Base-by-base conservation (phyloP, 1,140 invertebrate genomes). In the Zophobas atratus region DNA sequence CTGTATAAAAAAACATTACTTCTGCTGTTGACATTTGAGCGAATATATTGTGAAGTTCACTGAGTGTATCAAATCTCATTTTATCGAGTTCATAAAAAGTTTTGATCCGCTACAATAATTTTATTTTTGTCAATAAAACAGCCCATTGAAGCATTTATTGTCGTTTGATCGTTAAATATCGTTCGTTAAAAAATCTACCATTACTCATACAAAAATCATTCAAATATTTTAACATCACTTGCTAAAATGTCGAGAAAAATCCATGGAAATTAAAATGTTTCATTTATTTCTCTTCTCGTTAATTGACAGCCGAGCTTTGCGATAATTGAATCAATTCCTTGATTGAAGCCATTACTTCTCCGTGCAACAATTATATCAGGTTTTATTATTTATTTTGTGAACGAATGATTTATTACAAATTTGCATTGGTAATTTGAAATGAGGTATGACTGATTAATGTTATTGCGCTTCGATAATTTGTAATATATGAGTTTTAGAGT, bases 301-400 rank as follows among this genome's bases (percentile, higher is more conserved):
- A 67, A 67, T 67, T 67, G 60, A 67, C 60, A 67, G 39, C 2
- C 60, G 60, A 67, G 60, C 39, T 32, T 67, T 43, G 39, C 60
- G 35, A 55, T 55, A 67, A 67, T 67, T 67, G 36, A 67, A 67
- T 67, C 60, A 67, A 41, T 67, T 67, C 33, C 60, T 67, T 67
- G 60, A 67, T 67, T 67, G 39, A n/a, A 43, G 39, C 60, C 41
- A 67, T 67, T 43, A 67, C 57, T 1, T 67, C 32, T 32, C 33
- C 33, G 36, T 43, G 8, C 39, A 2, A 4, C n/a, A 51, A 51
- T 20, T n/a, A 51, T 20, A 51, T n/a, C 20, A 43, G 6, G 20
- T 43, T 67, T 63, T 32, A 34, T 41, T 67, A 67, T 67, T 67
- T 67, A 67, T 67, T 43, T 36, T 67, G 38, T 0, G 6, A n/a